Evolutionary conservation across 1,140 invertebrate species (phyloP), one percentile per base, ranked within the genome.

Genomic region (Drosophila pseudoananassae): DNA sequence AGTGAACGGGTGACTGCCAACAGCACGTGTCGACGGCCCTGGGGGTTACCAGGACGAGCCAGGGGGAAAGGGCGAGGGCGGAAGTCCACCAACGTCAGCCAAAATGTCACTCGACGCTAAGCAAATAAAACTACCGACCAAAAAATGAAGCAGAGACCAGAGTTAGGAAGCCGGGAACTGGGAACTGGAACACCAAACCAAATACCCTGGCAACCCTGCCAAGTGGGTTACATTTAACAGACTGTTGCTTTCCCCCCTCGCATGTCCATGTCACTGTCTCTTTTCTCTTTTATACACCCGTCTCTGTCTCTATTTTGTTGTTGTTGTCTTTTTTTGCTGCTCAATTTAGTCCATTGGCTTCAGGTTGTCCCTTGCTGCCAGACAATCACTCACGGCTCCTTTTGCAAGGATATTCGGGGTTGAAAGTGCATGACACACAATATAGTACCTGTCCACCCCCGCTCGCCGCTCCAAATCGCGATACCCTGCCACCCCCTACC

Each of bases 401-500:
- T 15, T 50, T 56, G 46, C 53, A 5, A 50, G 47, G 46, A 54
- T 33, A 8, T 46, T 38, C 40, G 74, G 82, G 82, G 82, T 87
- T 75, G 82, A 82, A 85, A 87, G 82, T 85, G 78, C 82, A 85
- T 85, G 82, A 82, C 81, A 85, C 74, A 85, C 78, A 87, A 87
- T 78, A 53, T 60, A 50, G 6, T 27, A 27, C 61, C 55, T 52
- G 40, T 47, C 73, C 46, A 53, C 33, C 60, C 27, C 45, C 59
- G 15, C 40, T 17, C 25, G 3, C 27, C 38, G 33, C 12, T 20
- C 20, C 20, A 20, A 20, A 20, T 27, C 20, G n/a, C 12, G 23
- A 43, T 43, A 43, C 14, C 14, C 40, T 43, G 20, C 29, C 31
- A n/a, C 29, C 1, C 15, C 10, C 14, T 17, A 40, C 36, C 33